Evolutionary conservation across 2,797 vertebrate species (phyloP), one percentile per base, ranked within the genome.

Genomic region (Oreochromis mossambicus): DNA sequence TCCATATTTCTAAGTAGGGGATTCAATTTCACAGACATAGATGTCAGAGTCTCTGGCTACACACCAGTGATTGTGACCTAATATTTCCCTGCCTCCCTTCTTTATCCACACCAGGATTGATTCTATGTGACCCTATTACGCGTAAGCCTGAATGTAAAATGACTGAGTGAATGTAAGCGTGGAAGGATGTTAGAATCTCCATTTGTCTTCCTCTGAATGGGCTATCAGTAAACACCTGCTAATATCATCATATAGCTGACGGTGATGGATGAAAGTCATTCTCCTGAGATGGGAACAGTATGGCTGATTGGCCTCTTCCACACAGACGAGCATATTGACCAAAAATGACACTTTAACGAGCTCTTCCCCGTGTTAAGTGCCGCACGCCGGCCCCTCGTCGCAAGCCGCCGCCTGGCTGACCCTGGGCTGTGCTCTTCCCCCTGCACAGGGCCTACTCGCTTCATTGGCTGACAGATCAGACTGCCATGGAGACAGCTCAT

Each of bases 271-370:
- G 89, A 83, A 87, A 94, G 88, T 88, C 93, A 84, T 93, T 93
- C 89, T 90, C 87, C 91, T 66, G 87, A 87, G 77, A 89, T 91
- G 89, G 91, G 91, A 95, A 89, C 92, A 92, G 92, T 91, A 93
- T 76, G 93, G 89, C 91, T 95, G 92, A 92, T 93, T 92, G 89
- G 89, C 90, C 93, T 88, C 83, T 78, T 86, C 82, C 52, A 94
- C 92, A 84, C 91, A 91, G 92, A 92, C 86, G 90, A 95, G 94
- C 93, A 92, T 92, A 92, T 95, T 91, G 94, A 89, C 84, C 87
- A 95, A 95, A 96, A 96, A 96, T 92, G 93, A 94, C 93, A 92
- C 91, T 95, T 96, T 96, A 97, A 97, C 86, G 96, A 96, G 96
- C 92, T 94, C 92, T 92, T 92, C 91, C 84, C 81, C 19, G 92